Base-by-base conservation (phyloP, 2,797 vertebrate species). In the Galagoides demidoff region DNA sequence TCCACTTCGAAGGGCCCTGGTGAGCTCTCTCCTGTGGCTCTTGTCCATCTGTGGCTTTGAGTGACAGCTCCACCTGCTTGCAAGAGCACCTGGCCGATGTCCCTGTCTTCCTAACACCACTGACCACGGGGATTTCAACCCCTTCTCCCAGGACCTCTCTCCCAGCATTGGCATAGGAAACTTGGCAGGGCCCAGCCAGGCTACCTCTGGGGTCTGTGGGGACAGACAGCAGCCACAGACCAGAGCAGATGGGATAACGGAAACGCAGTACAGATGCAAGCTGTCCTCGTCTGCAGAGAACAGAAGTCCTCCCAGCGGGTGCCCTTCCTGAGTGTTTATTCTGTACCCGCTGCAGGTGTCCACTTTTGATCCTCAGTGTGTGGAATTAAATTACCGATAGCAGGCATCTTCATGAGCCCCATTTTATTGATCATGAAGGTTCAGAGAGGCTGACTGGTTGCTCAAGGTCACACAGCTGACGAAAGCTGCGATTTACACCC, bases 271-370 rank as follows among this genome's bases (percentile, higher is more conserved):
- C 22, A 25, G 63, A 2, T 10, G 13, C 45, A 34, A 49, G 3
- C 9, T 16, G 59, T 34, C 37, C 14, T 16, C 0, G 0, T 10
- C 13, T 17, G 39, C 0, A 3, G 13, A 78, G 6, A 52, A 10
- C 49, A 31, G 25, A 59, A 25, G 0, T 7, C 57, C 11, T n/a
- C 57, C 8, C 14, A 1, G 27, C 22, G 0, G 31, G 43, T 1
- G 11, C n/a, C 70, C 43, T n/a, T 23, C 6, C 1, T 37, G 52
- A 71, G 37, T 22, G 16, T 27, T 43, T 25, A 22, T 49, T 89
- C 68, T 16, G 20, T 16, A 7, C 39, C 61, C 14, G 16, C 55
- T 43, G 3, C 1, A 43, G 17, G 23, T 13, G 7, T 66, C 90
- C 57, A 52, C n/a, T 7, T 34, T 14, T 22, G 14, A 83, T 45